Conservation (phyloP, 2,888 invertebrate species). For the Rhogogaster chlorosoma region DNA sequence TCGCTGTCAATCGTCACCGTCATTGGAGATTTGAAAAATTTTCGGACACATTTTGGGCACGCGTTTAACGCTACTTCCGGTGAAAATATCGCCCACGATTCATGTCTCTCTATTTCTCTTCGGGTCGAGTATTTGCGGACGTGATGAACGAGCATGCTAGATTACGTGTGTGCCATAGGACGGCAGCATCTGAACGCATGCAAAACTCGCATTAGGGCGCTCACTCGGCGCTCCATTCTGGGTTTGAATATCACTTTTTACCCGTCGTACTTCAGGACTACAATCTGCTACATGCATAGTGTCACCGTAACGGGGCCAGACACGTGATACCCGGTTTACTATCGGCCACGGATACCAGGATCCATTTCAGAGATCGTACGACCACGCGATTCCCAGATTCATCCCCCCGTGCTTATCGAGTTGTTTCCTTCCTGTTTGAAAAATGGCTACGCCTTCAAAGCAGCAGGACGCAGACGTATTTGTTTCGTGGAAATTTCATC, state of each 20-base stretch:
- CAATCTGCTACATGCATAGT: not conserved
- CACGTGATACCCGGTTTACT: not conserved
- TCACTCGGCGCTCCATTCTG: not conserved
- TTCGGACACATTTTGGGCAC: not conserved
- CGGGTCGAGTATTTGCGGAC: not conserved
- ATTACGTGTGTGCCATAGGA: not conserved
- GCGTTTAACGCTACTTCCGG: not conserved
- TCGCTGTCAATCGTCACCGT: not conserved
- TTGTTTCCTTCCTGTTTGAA: not conserved
- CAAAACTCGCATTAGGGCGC: slow-evolving; percentile 23
- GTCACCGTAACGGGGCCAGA: not conserved
- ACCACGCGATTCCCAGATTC: not conserved
- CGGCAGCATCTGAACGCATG: slow-evolving; percentile 1
- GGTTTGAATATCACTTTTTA: slow-evolving; percentile 14
- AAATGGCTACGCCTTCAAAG: not conserved
- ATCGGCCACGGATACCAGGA: not conserved
- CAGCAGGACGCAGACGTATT: not conserved
- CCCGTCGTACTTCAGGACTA: not conserved
- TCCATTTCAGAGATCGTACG: not conserved
- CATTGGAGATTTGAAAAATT: not conserved
- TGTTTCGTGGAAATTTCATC: not conserved
- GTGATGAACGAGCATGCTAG: slow-evolving; percentile 26
- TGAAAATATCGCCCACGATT: not conserved
- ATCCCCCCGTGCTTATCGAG: not conserved
- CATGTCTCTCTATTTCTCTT: not conserved